A percentile compares a stretch with the other conserved stretches of the same genome.
These are phyloP conservation scores for Plecotus auritus DNA, from an alignment of 2,113 vertebrate genomes.

Conservation along the genomic window DNA sequence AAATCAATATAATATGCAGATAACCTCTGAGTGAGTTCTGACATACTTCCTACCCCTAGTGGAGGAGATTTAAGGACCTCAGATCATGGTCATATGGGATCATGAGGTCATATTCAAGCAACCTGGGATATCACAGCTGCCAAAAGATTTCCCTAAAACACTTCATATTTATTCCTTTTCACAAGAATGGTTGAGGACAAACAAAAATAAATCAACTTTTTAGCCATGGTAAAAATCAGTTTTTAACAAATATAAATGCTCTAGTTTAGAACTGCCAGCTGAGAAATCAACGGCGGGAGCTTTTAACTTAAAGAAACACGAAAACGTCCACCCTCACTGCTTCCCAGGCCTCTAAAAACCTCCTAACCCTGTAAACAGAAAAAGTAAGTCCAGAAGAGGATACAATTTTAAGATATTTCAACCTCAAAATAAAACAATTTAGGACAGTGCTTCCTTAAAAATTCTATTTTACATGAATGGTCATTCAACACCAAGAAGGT, in stretches of 20 bases:
- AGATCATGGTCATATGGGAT: background rate
- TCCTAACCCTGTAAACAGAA: background rate
- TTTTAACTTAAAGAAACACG: slow-evolving; percentile 11
- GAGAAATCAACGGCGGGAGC: background rate
- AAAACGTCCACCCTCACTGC: background rate
- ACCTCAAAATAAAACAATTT: background rate
- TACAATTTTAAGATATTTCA: background rate
- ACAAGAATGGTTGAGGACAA: background rate
- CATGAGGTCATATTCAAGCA: slow-evolving; percentile 19
- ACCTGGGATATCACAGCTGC: slow-evolving; percentile 21
- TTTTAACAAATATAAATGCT: slow-evolving; percentile 40
- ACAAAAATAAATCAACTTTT: slow-evolving; percentile 42
- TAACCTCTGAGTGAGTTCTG: background rate
- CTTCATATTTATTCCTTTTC: slow-evolving; percentile 33
- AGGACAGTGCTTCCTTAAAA: background rate
- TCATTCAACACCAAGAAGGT: background rate
- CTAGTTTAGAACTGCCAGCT: slow-evolving; percentile 19
- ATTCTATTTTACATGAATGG: background rate
- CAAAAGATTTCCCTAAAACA: slow-evolving; percentile 40
- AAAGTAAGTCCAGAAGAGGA: background rate
- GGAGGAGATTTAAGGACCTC: background rate
- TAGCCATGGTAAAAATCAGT: slow-evolving; percentile 27
- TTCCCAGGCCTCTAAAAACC: slow-evolving; percentile 5
- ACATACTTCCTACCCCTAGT: background rate
- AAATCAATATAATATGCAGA: background rate